Conservation (phyloP, 2,113 vertebrate genomes). For the Halichoerus grypus region DNA sequence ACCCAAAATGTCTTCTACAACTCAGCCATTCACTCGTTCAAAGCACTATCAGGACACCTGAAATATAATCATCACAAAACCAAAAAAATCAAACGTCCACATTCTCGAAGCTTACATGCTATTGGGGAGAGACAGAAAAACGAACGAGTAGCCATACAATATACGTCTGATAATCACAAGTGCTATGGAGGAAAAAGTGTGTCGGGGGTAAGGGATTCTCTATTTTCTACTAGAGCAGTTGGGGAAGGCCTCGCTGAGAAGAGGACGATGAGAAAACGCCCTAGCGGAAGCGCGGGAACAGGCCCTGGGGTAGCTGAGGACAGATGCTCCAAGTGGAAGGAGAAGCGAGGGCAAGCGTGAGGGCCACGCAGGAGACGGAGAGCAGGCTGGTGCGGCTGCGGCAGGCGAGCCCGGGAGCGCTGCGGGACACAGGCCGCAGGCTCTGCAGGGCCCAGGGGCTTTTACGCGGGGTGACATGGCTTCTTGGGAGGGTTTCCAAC, state of each 20-base stretch:
- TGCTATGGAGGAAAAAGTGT: neutral
- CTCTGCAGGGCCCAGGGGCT: neutral
- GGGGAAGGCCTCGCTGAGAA: neutral
- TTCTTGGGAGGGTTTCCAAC: neutral
- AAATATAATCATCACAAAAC: neutral
- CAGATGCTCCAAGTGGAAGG: neutral
- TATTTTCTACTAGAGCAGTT: neutral
- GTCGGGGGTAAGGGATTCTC: neutral
- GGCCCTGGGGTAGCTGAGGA: neutral
- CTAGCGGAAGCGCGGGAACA: neutral
- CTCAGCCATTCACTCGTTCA: neutral
- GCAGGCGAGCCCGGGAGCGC: neutral
- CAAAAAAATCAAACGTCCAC: slow-evolving; percentile 15
- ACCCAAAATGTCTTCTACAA: neutral
- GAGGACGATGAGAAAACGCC: neutral
- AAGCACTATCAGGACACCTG: neutral
- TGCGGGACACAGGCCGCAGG: neutral
- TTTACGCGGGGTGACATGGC: neutral
- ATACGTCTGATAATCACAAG: neutral
- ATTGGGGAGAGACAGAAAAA: neutral
- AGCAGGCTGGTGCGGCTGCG: neutral
- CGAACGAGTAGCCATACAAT: neutral
- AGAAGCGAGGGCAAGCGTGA: neutral
- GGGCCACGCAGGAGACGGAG: neutral
- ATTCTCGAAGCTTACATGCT: neutral